Conservation (phyloP, 1,140 invertebrate species). For the Heliconius hermathena region DNA sequence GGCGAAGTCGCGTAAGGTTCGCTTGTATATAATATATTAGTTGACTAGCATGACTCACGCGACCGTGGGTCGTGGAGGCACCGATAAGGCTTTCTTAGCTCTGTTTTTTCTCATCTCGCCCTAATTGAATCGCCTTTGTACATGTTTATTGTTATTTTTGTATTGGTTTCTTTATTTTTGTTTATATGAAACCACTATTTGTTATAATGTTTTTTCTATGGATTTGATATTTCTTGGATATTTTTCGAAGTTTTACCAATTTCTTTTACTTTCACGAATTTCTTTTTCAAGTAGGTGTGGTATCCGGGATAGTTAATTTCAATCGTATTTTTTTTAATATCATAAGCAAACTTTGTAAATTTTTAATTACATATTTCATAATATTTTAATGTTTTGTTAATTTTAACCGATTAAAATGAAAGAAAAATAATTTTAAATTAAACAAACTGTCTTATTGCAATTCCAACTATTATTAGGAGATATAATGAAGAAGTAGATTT, state of each 20-base stretch:
- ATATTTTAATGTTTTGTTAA: no score
- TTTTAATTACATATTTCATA: no score
- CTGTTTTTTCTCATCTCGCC: conserved; percentile 23
- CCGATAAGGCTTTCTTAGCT: conserved; percentile 29
- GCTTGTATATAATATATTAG: not conserved
- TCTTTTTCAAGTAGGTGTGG: no score
- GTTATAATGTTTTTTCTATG: not conserved
- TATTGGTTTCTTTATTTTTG: conserved; percentile 8
- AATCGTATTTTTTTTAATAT: no score
- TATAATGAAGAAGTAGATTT: no score
- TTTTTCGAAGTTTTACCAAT: not conserved
- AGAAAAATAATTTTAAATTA: no score
- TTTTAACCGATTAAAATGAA: no score
- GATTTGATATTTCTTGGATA: not conserved
- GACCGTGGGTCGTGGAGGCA: conserved; percentile 27
- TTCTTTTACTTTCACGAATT: not conserved
- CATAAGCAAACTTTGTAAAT: no score
- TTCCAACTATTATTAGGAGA: no score
- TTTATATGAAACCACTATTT: conserved; percentile 1
- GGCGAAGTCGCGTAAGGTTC: no score
- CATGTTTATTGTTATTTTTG: conserved; percentile 13
- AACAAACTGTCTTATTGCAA: no score
- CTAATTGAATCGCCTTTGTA: conserved; percentile 24
- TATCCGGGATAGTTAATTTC: no score
- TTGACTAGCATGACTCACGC: conserved; percentile 31